Percentiles rank a stretch among this genome's conserved stretches.
Conservation (phyloP, 2,888 invertebrate species). For the Axea sp. region DNA sequence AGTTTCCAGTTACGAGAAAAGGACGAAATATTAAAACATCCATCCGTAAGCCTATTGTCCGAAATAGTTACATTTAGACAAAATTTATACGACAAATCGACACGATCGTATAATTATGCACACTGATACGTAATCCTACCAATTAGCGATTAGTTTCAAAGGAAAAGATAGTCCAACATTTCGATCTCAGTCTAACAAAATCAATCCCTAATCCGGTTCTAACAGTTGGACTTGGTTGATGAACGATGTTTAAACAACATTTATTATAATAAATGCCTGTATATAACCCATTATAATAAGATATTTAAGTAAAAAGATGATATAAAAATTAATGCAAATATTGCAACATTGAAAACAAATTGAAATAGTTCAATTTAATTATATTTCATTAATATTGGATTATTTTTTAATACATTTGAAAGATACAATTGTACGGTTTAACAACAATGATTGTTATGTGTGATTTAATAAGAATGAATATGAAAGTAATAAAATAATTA, state of each 20-base stretch:
- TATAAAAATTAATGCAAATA: too few species aligned
- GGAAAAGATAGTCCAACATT: constrained; percentile 10
- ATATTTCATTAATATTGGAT: too few species aligned
- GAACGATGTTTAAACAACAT: constrained; percentile 5
- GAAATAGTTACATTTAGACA: constrained; percentile 24
- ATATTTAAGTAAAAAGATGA: too few species aligned
- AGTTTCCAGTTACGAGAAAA: constrained; percentile 17
- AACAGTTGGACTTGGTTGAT: constrained; percentile 7
- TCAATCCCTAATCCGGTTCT: constrained; percentile 6
- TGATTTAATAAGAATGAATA: too few species aligned
- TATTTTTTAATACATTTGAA: too few species aligned
- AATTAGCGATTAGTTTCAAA: constrained; percentile 34
- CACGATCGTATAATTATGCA: constrained; percentile 42
- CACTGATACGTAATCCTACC: constrained; percentile 23
- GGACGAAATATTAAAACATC: constrained; percentile 9
- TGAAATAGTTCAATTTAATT: too few species aligned
- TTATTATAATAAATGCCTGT: too few species aligned
- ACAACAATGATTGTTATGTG: too few species aligned
- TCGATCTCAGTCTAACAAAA: constrained; percentile 2
- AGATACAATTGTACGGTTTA: too few species aligned
- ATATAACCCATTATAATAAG: too few species aligned
- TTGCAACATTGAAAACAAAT: too few species aligned
- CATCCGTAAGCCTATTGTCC: constrained; percentile 17
- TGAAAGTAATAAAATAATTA: too few species aligned
- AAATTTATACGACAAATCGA: constrained; percentile 25